Evolutionary conservation across 2,113 vertebrate species (phyloP).

Genomic region (Callipepla squamata): DNA sequence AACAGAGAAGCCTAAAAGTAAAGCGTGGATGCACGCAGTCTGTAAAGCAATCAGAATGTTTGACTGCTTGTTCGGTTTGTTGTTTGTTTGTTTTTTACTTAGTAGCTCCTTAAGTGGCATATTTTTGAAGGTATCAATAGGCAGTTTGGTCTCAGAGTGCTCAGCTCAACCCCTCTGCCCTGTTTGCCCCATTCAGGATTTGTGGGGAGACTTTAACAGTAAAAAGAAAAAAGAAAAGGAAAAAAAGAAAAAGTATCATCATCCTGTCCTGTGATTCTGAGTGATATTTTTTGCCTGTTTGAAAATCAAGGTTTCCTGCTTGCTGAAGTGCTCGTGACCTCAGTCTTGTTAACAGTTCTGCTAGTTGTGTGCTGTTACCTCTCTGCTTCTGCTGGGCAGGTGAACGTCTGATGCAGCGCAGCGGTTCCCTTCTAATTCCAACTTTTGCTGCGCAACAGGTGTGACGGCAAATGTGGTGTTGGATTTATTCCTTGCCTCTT

Average conservation of each 20-base stretch:
- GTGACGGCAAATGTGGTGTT: not conserved
- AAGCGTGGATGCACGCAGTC: accelerated
- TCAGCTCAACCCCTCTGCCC: not conserved
- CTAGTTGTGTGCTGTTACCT: not conserved
- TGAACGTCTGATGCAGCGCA: not conserved
- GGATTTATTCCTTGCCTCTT: not conserved
- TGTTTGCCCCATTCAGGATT: not conserved
- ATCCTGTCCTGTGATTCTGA: not conserved
- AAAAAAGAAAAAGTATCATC: not conserved
- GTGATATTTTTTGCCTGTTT: conserved; percentile 1
- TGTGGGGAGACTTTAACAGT: not conserved
- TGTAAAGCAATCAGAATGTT: not conserved
- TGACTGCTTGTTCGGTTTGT: not conserved
- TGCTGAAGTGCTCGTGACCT: not conserved
- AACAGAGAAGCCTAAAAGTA: not conserved
- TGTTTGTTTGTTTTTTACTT: not conserved
- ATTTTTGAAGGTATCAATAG: not conserved
- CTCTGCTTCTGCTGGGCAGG: not conserved
- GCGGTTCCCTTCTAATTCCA: not conserved
- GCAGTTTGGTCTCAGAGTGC: not conserved
- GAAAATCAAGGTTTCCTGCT: not conserved
- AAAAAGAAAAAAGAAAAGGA: not conserved
- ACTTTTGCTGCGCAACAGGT: accelerated
- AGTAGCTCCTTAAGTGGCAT: conserved; percentile 37
- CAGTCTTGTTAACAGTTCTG: not conserved